Evolutionary conservation across 2,797 vertebrate species (phyloP).

Genomic region (Melanotaenia nigrans): DNA sequence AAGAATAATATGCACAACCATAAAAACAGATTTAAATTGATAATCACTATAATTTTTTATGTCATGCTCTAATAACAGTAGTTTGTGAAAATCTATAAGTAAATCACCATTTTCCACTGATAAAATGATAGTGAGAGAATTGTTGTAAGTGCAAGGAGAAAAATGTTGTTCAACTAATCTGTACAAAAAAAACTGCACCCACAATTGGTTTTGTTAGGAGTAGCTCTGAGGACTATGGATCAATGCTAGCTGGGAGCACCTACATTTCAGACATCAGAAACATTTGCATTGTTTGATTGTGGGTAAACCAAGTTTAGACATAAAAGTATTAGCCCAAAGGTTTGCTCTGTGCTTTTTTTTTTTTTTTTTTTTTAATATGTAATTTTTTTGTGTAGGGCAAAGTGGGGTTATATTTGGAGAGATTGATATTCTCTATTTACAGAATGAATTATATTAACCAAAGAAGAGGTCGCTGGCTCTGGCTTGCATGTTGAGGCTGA

Average conservation of each 20-base stretch:
- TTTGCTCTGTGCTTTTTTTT: conserved; percentile 42
- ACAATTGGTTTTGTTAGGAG: conserved; percentile 58
- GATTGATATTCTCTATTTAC: conserved; percentile 76
- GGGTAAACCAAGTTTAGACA: conserved; percentile 68
- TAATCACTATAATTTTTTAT: background rate
- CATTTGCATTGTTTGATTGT: conserved; percentile 81
- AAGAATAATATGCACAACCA: background rate
- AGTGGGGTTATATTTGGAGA: conserved; percentile 68
- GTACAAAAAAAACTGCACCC: conserved; percentile 35
- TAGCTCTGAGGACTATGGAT: conserved; percentile 63
- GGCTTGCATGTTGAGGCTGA: conserved; percentile 71
- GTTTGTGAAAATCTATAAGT: background rate
- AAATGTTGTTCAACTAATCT: conserved; percentile 44
- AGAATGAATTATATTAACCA: conserved; percentile 81
- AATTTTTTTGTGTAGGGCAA: conserved; percentile 50
- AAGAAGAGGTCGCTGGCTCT: conserved; percentile 70
- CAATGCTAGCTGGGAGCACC: conserved; percentile 71
- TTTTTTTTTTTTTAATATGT: conserved; percentile 16
- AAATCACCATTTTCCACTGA: background rate
- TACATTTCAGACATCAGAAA: conserved; percentile 72
- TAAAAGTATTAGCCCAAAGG: conserved; percentile 72
- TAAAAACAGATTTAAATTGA: background rate
- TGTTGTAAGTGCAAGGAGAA: conserved; percentile 15
- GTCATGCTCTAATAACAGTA: background rate
- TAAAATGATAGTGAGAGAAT: conserved; percentile 14